phyloP scores from a whole-genome alignment of 1,140 invertebrate species.

The Archivesica marissinica region DNA sequence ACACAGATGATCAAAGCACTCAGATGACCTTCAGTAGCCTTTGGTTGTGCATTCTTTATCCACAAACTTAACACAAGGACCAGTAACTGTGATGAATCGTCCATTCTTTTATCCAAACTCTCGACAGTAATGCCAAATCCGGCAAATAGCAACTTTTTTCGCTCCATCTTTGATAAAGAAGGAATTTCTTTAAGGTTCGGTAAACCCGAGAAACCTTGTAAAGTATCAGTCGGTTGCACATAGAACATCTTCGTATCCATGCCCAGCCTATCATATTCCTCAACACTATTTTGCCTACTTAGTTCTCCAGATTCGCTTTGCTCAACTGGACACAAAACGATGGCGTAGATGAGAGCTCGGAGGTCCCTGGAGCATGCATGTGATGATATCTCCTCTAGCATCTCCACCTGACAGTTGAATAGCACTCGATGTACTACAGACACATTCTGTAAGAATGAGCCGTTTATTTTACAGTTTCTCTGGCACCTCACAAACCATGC shows the following conservation, averaged over 20 bases:
- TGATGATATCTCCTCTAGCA: conserved; percentile 86
- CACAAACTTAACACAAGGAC: conserved; percentile 88
- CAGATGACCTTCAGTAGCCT: conserved; percentile 69
- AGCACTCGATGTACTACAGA: conserved; percentile 88
- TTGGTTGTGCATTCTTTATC: conserved; percentile 84
- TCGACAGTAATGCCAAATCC: conserved; percentile 58
- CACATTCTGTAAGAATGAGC: conserved; percentile 88
- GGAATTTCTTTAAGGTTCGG: conserved; percentile 71
- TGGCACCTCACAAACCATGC: conserved; percentile 88
- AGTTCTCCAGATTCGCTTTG: neutral
- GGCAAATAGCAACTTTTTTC: conserved; percentile 68
- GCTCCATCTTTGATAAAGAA: conserved; percentile 43
- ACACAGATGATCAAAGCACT: conserved; percentile 71
- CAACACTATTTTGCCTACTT: conserved; percentile 78
- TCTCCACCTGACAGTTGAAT: conserved; percentile 90
- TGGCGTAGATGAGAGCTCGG: conserved; percentile 87
- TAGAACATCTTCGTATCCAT: conserved; percentile 73
- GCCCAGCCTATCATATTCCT: conserved; percentile 79
- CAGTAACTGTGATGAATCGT: conserved; percentile 85
- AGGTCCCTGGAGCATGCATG: conserved; percentile 87
- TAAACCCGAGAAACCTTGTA: conserved; percentile 69
- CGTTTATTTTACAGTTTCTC: conserved; percentile 86
- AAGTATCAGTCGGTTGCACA: conserved; percentile 66
- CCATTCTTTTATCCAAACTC: conserved; percentile 50
- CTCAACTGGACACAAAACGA: conserved; percentile 83